Conservation (phyloP, 2,797 vertebrate species). For the Gymnocypris eckloni region DNA sequence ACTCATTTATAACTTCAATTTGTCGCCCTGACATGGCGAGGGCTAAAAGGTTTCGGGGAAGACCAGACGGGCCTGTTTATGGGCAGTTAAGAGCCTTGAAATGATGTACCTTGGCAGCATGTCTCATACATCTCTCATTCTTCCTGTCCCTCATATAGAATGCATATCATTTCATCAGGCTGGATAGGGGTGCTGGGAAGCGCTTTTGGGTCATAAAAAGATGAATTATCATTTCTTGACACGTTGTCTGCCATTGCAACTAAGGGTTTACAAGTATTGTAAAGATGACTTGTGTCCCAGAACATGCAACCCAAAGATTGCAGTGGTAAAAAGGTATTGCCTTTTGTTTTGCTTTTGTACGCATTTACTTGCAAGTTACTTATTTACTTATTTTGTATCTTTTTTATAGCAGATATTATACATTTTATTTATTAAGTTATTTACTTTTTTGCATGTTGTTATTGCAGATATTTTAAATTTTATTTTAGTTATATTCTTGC, state of each 20-base stretch:
- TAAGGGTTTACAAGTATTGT: conserved; percentile 35
- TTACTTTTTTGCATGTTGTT: not conserved
- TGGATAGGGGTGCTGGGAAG: not conserved
- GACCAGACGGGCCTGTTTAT: conserved; percentile 66
- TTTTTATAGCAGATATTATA: not conserved
- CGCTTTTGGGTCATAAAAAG: conserved; percentile 31
- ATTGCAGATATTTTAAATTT: not conserved
- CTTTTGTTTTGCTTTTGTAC: not conserved
- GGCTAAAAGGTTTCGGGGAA: conserved; percentile 64
- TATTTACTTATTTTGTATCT: not conserved
- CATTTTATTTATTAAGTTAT: not conserved
- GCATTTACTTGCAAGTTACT: not conserved
- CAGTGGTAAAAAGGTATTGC: conserved; percentile 10
- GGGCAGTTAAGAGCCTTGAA: conserved; percentile 70
- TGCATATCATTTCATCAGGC: conserved; percentile 52
- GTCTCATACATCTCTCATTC: conserved; percentile 62
- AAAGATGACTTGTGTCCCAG: conserved; percentile 25
- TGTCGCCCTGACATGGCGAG: conserved; percentile 60
- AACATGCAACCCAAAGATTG: conserved; percentile 20
- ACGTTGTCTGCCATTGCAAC: conserved; percentile 1
- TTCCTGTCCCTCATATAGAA: conserved; percentile 30
- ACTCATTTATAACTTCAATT: conserved; percentile 66
- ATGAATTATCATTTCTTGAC: conserved; percentile 52
- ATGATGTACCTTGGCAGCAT: conserved; percentile 67
- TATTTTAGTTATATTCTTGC: not conserved